Base-by-base conservation (phyloP, 1,140 invertebrate genomes). In the Carposina sasakii region DNA sequence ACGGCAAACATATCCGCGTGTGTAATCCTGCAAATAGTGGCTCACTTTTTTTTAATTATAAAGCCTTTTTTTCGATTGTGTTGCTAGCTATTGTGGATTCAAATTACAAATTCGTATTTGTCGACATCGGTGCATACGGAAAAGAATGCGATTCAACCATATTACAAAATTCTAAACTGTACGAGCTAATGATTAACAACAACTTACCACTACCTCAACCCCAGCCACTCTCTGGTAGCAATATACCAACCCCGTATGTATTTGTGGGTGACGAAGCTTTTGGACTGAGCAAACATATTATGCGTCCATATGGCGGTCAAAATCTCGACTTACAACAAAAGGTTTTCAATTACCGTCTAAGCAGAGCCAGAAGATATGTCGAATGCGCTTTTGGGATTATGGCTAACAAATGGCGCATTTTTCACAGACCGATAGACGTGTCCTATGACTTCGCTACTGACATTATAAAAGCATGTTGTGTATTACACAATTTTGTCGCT, bases 41-140 rank as follows among this genome's bases (percentile, higher is more conserved):
- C 21, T 42, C 40, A 24, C 40, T 42, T 22, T 40, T 42, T 42
- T 42, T 42, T 24, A 42, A 42, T 28, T 42, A 42, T 42, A 42
- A 42, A 42, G 24, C 21, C 24, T 42, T 9, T 42, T 28, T 24
- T 42, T 42, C 40, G 21, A 42, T 24, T 28, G 24, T 42, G n/a
- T 42, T 42, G 40, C 40, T 42, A 23, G 39, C 39, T 21, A 24
- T 41, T 22, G 19, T 12, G 12, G 39, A 41, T 21, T 22, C 17
- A 22, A 21, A 41, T 41, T 41, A 41, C 39, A 41, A 41, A 22
- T 41, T 41, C 22, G 21, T 21, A n/a, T 41, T 43, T 26, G 41
- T 43, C 41, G 41, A 43, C 24, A 43, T 30, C 16, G 41, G 41
- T 30, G 41, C 41, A 26, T 43, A 43, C 24, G 41, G 41, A 43